phyloP scores from a whole-genome alignment of 2,113 vertebrate species.

The Leptodactylus fuscus region DNA sequence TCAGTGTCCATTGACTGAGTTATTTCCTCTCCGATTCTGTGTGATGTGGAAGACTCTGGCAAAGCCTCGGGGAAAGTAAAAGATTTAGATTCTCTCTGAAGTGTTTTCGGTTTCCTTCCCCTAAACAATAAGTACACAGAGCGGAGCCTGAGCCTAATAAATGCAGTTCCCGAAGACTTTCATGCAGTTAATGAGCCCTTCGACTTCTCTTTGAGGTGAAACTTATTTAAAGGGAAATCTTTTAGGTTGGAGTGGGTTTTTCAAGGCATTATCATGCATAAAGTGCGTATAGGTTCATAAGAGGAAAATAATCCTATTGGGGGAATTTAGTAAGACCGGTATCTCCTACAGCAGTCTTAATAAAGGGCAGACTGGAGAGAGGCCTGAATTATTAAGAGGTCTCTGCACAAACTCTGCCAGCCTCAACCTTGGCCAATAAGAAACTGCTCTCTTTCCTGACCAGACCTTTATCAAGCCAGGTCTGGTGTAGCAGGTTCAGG shows the following conservation, averaged over 20 bases:
- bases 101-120: conserved; percentile 19
- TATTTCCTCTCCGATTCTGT: not conserved
- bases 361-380: no score
- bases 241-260: not conserved
- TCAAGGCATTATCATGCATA: not conserved
- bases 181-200: not conserved
- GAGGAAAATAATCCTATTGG: not conserved
- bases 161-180: conserved; percentile 3
- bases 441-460: no score
- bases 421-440: no score
- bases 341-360: no score
- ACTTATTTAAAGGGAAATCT: not conserved
- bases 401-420: no score
- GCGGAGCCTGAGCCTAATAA: not conserved
- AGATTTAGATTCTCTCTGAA: conserved; percentile 39
- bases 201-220: not conserved
- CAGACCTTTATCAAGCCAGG: no score
- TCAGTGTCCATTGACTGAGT: not conserved
- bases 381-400: no score
- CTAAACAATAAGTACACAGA: conserved; percentile 38
- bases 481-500: no score
- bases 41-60: conserved; percentile 14
- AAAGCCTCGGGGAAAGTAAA: conserved; percentile 8
- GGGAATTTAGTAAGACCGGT: no score
- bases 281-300: not conserved